Percentiles rank a stretch among this genome's conserved stretches.
These are phyloP conservation scores for Catharus ustulatus DNA, from an alignment of 2,797 vertebrate genomes.

Conservation along the genomic window DNA sequence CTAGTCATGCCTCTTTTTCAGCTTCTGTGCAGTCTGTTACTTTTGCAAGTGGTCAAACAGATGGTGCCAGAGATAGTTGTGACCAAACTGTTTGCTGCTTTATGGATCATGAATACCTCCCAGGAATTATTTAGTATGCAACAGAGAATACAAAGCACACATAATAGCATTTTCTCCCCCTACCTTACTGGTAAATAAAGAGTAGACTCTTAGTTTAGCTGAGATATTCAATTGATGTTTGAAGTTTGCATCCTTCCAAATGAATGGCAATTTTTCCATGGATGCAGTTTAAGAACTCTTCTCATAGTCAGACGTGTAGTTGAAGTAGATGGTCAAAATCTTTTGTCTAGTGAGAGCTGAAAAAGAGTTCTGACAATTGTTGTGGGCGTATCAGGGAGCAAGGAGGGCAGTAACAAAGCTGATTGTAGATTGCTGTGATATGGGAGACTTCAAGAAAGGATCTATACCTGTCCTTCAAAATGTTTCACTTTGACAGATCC, in stretches of 20 bases:
- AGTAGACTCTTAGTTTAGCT: neutral
- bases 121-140: neutral
- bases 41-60: slow-evolving; percentile 41
- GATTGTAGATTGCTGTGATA: neutral
- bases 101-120: neutral
- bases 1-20: slow-evolving; percentile 3
- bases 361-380: neutral
- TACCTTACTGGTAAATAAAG: slow-evolving; percentile 5
- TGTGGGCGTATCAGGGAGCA: neutral
- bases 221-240: neutral
- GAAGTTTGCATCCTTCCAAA: neutral
- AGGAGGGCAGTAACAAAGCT: neutral
- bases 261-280: neutral
- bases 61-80: slow-evolving; percentile 24
- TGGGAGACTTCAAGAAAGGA: neutral
- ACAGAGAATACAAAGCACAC: neutral
- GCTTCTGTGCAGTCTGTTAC: neutral
- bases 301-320: neutral
- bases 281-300: neutral
- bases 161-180: neutral
- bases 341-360: neutral
- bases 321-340: neutral
- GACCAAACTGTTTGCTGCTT: neutral
- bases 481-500: neutral
- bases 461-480: neutral